Evolutionary conservation across 2,888 invertebrate genomes (phyloP), one percentile per base, ranked within the genome.

Genomic region (Dasypolia templi): DNA sequence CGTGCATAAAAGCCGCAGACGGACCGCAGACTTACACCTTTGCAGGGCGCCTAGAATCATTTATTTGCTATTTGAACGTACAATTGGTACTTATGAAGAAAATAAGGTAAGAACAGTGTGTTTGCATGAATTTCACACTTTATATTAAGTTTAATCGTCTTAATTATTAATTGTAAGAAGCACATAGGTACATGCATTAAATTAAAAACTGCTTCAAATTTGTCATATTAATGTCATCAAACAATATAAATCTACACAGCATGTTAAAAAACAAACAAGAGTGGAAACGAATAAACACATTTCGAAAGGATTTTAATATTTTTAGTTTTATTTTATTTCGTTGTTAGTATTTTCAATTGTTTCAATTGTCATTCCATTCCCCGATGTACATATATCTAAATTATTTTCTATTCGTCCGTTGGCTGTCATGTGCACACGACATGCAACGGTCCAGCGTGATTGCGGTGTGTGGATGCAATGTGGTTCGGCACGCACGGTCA

Each of bases 11-110:
- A 78, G 19, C 73, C 75, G 26, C 65, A 69, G 14, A 59, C 14
- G 12, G 22, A 74, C 78, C 78, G 74, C 74, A 79, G 49, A 55
- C 32, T 71, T 56, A 62, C 66, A 72, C 73, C 74, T 78, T 53
- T 44, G 26, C 14, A 42, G 42, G 61, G 32, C 65, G 61, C 56
- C 39, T 62, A 39, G 32, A 22, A 11, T 55, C 17, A 49, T 61
- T 46, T 19, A 51, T 72, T 51, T 55, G 32, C 1, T 44, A 56
- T 72, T 62, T 53, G 19, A 55, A 22, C 3, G 26, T n/a, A 29
- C 6, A 6, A 7, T n/a, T 22, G 3, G 1, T 14, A 17, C 2
- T 11, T 26, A 6, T 29, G 19, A 12, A 7, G 7, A 17, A 46
- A 56, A 35, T 46, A 69, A 11, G 22, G 11, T 26, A 26, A 14